A percentile compares a stretch with the other conserved stretches of the same genome.
These are phyloP conservation scores for Hipposideros larvatus DNA, from an alignment of 2,797 vertebrate species.

Conservation along the genomic window DNA sequence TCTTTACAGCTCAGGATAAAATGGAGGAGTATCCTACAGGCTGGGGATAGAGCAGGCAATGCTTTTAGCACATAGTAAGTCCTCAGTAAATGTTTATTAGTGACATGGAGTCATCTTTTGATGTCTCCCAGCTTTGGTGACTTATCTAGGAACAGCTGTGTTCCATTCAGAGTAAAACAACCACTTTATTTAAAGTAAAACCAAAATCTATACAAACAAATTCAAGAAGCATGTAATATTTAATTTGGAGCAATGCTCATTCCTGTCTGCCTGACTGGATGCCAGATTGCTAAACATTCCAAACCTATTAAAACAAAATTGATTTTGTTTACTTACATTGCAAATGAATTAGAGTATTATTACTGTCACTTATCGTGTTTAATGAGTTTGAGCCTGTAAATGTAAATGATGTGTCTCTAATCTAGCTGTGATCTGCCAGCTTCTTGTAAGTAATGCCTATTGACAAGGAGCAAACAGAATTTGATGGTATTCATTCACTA, in stretches of 20 bases:
- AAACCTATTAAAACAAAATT: not conserved
- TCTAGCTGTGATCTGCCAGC: not conserved
- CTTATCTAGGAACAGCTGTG: not conserved
- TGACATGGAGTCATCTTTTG: not conserved
- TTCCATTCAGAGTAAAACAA: not conserved
- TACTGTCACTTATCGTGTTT: not conserved
- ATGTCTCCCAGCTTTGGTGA: not conserved
- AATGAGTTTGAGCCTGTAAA: not conserved
- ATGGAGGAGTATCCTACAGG: not conserved
- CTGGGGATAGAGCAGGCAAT: not conserved
- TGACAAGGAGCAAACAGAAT: not conserved
- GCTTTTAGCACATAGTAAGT: not conserved
- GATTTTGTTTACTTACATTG: not conserved
- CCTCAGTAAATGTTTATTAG: not conserved
- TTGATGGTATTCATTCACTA: not conserved
- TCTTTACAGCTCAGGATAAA: not conserved
- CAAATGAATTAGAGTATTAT: not conserved
- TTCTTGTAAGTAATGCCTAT: not conserved
- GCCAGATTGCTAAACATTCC: not conserved
- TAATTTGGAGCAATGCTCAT: not conserved
- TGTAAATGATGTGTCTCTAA: not conserved
- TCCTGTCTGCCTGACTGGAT: not conserved
- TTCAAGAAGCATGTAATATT: not conserved
- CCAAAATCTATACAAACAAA: not conserved
- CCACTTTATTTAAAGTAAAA: conserved; percentile 23